Evolutionary conservation across 2,888 invertebrate species (phyloP).

Genomic region (Loripinus fragilis): DNA sequence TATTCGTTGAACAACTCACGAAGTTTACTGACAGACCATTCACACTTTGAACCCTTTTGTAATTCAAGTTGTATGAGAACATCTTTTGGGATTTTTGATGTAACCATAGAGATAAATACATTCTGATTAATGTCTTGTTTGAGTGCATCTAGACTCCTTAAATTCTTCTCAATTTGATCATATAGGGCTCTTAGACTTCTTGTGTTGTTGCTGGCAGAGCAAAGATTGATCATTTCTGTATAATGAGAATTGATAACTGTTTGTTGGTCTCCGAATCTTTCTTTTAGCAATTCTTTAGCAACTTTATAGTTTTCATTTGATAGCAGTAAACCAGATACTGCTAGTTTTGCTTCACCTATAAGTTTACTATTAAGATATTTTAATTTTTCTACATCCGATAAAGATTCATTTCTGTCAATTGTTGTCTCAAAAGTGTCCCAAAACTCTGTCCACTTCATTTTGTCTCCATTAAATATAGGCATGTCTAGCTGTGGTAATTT

Average conservation of each 20-base stretch:
- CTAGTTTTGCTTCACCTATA: not conserved
- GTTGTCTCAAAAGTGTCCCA: no score
- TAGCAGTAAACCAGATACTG: not conserved
- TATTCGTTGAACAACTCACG: no score
- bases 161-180: slow-evolving; percentile 27
- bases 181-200: not conserved
- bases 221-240: not conserved
- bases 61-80: slow-evolving; percentile 21
- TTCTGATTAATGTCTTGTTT: slow-evolving; percentile 25
- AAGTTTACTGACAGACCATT: slow-evolving; percentile 14
- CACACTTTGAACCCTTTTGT: slow-evolving; percentile 4
- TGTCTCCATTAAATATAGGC: no score
- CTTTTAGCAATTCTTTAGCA: not conserved
- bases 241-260: not conserved
- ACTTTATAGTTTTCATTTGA: slow-evolving; percentile 18
- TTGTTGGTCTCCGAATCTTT: slow-evolving; percentile 16
- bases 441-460: no score
- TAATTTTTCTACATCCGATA: not conserved
- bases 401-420: no score
- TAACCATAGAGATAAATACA: slow-evolving; percentile 27
- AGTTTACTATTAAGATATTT: not conserved
- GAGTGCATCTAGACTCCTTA: slow-evolving; percentile 28
- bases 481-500: no score
- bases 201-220: not conserved
- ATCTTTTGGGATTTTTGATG: slow-evolving; percentile 20